Evolutionary conservation across 2,888 invertebrate species (phyloP), one percentile per base, ranked within the genome.

Genomic region (Linnaemya tessellans): DNA sequence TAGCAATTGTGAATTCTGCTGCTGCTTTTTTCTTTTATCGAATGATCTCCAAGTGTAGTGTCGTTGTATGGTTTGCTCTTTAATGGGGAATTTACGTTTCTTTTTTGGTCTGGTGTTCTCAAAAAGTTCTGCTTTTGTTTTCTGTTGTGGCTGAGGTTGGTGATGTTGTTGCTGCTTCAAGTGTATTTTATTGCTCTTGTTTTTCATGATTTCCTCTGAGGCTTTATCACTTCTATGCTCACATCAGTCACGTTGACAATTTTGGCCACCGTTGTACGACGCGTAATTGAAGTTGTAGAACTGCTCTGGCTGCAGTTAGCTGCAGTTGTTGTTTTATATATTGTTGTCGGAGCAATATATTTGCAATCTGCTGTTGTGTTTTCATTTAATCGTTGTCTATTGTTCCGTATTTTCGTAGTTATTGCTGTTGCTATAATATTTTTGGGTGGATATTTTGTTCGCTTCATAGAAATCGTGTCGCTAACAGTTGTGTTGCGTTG

Each of bases 191-290:
- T 80, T 81, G 74, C 67, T 81, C 79, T 84, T 86, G 71, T 62
- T 86, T 80, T 78, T 74, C 81, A 82, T 84, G 78, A 79, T 80
- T 80, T 81, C n/a, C 78, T 81, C 22, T 67, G 75, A 70, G 82
- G 67, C 70, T 70, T 80, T 65, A 70, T 67, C 74, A 67, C 86
- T 70, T 58, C 65, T 71, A 51, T 79, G 74, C 70, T 84, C 81
- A 75, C 79, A 86, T 80, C 84, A 83, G 80, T 80, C 80, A 86
- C 83, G 74, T 77, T 70, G 80, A 80, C 58, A 78, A 75, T 70
- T 65, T 73, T 64, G 56, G 58, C 80, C 82, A 80, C 62, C 71
- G 77, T 74, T 62, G 74, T 25, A 58, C 67, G 65, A 41, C 65
- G 18, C 22, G 81, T 74, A 67, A 43, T 84, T 70, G 68, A 22